Conservation (phyloP, 1,140 invertebrate species). For the Panonychus citri region DNA sequence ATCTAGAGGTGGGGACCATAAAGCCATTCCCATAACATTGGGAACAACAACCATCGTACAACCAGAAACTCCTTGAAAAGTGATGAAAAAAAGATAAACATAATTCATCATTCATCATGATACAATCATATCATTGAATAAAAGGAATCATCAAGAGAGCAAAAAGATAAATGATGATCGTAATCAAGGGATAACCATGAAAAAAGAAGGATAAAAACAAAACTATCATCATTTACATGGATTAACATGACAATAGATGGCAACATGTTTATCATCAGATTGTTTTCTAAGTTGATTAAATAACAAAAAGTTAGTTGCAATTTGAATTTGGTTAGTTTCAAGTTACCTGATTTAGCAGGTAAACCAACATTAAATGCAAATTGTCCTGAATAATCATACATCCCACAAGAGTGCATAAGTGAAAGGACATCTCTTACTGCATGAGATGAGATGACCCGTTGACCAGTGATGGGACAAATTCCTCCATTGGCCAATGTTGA, state of each 20-base stretch:
- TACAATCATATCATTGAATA: too few relatives aligned
- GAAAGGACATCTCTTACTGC: constrained; percentile 31
- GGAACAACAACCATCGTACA: constrained; percentile 80
- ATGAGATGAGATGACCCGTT: constrained; percentile 32
- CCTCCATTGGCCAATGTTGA: constrained; percentile 92
- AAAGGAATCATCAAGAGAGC: too few relatives aligned
- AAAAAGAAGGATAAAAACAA: too few relatives aligned
- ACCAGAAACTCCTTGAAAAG: constrained; percentile 48
- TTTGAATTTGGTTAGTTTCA: too few relatives aligned
- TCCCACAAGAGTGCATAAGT: constrained; percentile 91
- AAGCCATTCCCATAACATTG: constrained; percentile 83
- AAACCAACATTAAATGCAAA: constrained; percentile 92
- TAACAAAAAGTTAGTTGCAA: too few relatives aligned
- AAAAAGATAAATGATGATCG: too few relatives aligned
- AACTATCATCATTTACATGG: background rate
- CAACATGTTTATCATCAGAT: too few relatives aligned
- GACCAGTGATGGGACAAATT: constrained; percentile 83
- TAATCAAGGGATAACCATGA: too few relatives aligned
- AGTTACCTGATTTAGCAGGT: constrained; percentile 66
- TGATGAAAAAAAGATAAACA: too few relatives aligned
- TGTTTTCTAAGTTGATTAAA: too few relatives aligned
- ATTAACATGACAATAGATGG: too few relatives aligned
- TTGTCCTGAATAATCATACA: constrained; percentile 95
- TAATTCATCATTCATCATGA: too few relatives aligned
- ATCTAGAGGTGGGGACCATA: constrained; percentile 84